Conservation (phyloP, 2,888 invertebrate genomes). For the Drosophila imparisetae region DNA sequence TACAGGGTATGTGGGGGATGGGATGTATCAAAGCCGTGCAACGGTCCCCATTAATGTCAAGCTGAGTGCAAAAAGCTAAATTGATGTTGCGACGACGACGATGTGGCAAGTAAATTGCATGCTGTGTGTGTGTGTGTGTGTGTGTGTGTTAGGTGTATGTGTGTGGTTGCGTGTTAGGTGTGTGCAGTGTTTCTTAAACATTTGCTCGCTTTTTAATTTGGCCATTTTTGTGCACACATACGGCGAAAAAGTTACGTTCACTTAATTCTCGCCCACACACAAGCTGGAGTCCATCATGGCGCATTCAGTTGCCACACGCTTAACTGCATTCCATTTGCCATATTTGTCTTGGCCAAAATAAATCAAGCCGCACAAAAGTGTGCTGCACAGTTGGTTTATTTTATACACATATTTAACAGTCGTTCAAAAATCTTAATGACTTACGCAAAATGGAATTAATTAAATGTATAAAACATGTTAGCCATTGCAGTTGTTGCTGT, state of each 20-base stretch:
- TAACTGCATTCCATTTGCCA: slow-evolving; percentile 15
- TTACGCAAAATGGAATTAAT: slow-evolving; percentile 50
- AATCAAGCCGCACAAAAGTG: slow-evolving; percentile 65
- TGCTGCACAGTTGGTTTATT: slow-evolving; percentile 44
- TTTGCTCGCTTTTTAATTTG: slow-evolving; percentile 62
- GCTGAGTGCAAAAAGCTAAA: slow-evolving; percentile 38
- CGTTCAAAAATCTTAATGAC: slow-evolving; percentile 41
- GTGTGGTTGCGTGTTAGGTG: neutral
- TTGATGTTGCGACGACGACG: slow-evolving; percentile 37
- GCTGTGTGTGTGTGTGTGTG: neutral
- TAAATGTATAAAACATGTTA: slow-evolving; percentile 45
- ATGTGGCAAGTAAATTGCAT: slow-evolving; percentile 53
- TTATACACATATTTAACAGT: slow-evolving; percentile 24
- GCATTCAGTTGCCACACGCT: slow-evolving; percentile 24
- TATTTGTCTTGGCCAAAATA: slow-evolving; percentile 37
- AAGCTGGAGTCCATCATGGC: slow-evolving; percentile 1
- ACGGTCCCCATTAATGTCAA: slow-evolving; percentile 54
- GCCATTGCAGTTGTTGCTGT: slow-evolving; percentile 31
- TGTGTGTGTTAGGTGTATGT: neutral
- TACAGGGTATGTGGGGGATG: slow-evolving; percentile 22
- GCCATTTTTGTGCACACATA: slow-evolving; percentile 53
- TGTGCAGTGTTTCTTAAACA: slow-evolving; percentile 47
- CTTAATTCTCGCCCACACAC: slow-evolving; percentile 33
- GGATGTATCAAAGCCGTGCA: slow-evolving; percentile 4
- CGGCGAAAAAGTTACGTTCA: slow-evolving; percentile 46